Conservation (phyloP, 2,797 vertebrate species). For the Sarcoramphus papa region DNA sequence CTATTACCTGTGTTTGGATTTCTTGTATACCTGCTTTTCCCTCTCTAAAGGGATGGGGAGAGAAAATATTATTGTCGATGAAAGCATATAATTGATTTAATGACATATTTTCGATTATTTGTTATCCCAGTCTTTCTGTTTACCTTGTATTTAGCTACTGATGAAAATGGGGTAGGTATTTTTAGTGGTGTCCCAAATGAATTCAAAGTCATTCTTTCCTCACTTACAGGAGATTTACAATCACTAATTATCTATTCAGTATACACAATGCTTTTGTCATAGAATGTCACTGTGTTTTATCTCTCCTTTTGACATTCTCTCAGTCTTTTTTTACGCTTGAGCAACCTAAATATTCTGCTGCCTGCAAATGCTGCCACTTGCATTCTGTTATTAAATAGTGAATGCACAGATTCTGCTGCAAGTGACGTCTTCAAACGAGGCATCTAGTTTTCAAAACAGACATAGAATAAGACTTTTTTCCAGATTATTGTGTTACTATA, state of each 20-base stretch:
- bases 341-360: conserved; percentile 13
- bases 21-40: neutral
- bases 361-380: conserved; percentile 5
- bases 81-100: neutral
- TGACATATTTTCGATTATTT: neutral
- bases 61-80: neutral
- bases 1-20: neutral
- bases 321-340: neutral
- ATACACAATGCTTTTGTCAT: conserved; percentile 16
- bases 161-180: neutral
- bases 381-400: neutral
- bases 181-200: neutral
- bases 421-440: neutral
- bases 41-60: neutral
- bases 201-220: conserved; percentile 10
- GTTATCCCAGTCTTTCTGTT: neutral
- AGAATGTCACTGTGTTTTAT: neutral
- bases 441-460: neutral
- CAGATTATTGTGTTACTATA: neutral
- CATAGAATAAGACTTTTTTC: neutral
- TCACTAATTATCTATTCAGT: conserved; percentile 37
- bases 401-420: neutral
- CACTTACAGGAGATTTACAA: neutral
- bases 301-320: conserved; percentile 1
- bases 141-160: neutral